Evolutionary conservation across 2,888 invertebrate species (phyloP).

Genomic region (Lasiommata megera): DNA sequence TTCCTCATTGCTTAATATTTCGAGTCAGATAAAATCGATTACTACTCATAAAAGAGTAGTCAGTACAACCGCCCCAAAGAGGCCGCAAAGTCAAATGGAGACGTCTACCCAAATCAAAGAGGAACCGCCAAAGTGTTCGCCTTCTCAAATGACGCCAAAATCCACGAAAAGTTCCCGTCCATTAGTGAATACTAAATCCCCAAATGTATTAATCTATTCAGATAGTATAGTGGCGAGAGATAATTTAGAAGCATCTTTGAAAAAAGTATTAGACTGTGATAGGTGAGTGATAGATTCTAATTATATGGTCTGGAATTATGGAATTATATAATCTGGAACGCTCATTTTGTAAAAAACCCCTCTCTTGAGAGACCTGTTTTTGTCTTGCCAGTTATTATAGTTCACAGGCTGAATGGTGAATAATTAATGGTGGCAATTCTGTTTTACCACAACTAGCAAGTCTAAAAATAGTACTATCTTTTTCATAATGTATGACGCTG

Average conservation of each 20-base stretch:
- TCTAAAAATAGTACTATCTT: too few species aligned
- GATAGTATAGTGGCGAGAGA: constrained; percentile 88
- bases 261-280: constrained; percentile 85
- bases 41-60: constrained; percentile 74
- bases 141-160: constrained; percentile 60
- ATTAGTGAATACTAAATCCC: constrained; percentile 85
- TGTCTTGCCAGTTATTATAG: too few species aligned
- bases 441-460: too few species aligned
- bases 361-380: too few species aligned
- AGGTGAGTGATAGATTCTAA: constrained; percentile 77
- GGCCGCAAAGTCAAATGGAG: constrained; percentile 52
- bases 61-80: constrained; percentile 71
- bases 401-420: too few species aligned
- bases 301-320: neutral
- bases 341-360: too few species aligned
- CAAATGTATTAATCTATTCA: constrained; percentile 90
- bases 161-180: constrained; percentile 74
- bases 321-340: too few species aligned
- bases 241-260: constrained; percentile 86
- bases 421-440: too few species aligned
- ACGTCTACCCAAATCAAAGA: constrained; percentile 53
- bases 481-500: too few species aligned
- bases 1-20: constrained; percentile 69
- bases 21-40: constrained; percentile 75
- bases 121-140: constrained; percentile 46